Conservation (phyloP, 2,888 invertebrate genomes). For the Brachypterus glaber region DNA sequence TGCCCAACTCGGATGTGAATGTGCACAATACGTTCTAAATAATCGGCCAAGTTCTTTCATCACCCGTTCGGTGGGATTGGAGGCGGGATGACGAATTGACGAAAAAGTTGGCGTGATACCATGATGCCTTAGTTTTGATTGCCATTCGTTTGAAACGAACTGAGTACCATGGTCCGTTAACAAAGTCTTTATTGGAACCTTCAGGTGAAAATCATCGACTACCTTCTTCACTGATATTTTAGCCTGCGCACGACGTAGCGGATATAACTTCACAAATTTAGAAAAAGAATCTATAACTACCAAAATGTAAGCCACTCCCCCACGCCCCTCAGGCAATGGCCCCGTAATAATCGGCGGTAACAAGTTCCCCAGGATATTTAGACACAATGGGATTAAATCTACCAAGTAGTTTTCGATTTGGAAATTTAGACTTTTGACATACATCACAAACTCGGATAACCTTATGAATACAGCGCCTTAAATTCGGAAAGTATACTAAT, state of each 20-base stretch:
- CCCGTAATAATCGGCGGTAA: slow-evolving; percentile 20
- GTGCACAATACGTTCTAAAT: slow-evolving; percentile 12
- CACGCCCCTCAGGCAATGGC: slow-evolving; percentile 17
- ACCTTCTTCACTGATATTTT: slow-evolving; percentile 11
- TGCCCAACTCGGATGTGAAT: slow-evolving; percentile 11
- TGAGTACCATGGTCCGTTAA: slow-evolving; percentile 21
- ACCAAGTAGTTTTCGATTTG: not conserved
- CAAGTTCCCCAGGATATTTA: slow-evolving; percentile 10
- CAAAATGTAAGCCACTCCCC: slow-evolving; percentile 18
- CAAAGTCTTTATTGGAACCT: slow-evolving; percentile 8
- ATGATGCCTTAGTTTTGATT: not conserved
- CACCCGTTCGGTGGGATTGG: slow-evolving; percentile 13
- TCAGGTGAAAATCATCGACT: slow-evolving; percentile 11
- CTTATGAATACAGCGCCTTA: not conserved
- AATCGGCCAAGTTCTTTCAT: slow-evolving; percentile 12
- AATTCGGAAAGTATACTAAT: not conserved
- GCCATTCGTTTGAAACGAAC: slow-evolving; percentile 20
- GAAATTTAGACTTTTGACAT: not conserved
- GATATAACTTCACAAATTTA: slow-evolving; percentile 21
- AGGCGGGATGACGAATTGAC: slow-evolving; percentile 14
- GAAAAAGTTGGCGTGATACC: slow-evolving; percentile 6
- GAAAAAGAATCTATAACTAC: slow-evolving; percentile 21
- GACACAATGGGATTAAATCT: not conserved
- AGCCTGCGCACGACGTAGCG: slow-evolving; percentile 13
- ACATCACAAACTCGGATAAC: not conserved